Evolutionary conservation across 2,888 invertebrate species (phyloP).

Genomic region (Epinotia ramella): DNA sequence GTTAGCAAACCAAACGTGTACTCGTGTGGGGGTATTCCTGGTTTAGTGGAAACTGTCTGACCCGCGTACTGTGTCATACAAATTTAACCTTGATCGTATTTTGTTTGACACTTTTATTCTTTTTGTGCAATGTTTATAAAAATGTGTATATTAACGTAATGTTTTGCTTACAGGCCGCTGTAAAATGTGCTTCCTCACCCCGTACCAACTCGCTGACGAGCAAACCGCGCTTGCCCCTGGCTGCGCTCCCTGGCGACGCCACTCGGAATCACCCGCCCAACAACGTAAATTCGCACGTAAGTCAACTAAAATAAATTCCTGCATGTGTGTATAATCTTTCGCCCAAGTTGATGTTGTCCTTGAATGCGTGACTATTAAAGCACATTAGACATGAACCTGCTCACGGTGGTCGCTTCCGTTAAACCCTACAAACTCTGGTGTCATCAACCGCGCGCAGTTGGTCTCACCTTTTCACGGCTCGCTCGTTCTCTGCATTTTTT

Average conservation of each 20-base stretch:
- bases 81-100: neutral
- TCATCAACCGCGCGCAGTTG: constrained; percentile 20
- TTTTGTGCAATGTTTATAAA: neutral
- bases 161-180: constrained; percentile 74
- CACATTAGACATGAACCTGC: constrained; percentile 14
- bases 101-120: too few species aligned
- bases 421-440: constrained; percentile 24
- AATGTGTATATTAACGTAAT: constrained; percentile 16
- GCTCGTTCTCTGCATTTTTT: constrained; percentile 19
- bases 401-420: constrained; percentile 10
- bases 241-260: constrained; percentile 74
- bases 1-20: neutral
- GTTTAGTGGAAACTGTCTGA: neutral
- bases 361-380: constrained; percentile 21
- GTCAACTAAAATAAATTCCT: constrained; percentile 51
- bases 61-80: neutral
- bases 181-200: constrained; percentile 82
- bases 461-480: constrained; percentile 28
- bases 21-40: neutral
- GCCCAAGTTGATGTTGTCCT: constrained; percentile 15
- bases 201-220: constrained; percentile 81
- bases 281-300: constrained; percentile 82
- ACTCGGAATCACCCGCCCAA: constrained; percentile 79
- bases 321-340: constrained; percentile 3
- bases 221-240: constrained; percentile 78